A percentile compares a stretch with the other conserved stretches of the same genome.
Evolutionary conservation across 2,113 vertebrate genomes (phyloP).

Genomic region (Dendropsophus ebraccatus): DNA sequence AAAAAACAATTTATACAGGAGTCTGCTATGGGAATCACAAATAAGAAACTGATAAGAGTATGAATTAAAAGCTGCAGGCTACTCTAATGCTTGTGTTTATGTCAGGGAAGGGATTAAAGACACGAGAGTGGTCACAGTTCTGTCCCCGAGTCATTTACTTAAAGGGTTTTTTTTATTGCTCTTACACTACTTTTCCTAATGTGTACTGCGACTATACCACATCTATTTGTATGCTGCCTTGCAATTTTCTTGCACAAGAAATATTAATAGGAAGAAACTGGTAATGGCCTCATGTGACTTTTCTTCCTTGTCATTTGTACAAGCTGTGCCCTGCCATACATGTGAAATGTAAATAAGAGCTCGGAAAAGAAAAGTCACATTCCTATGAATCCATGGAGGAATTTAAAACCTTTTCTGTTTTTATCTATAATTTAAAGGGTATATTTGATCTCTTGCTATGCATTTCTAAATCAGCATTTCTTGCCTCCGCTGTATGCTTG

Average conservation of each 20-base stretch:
- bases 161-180: not conserved
- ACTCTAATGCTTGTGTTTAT: not conserved
- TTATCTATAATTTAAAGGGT: slow-evolving; percentile 49
- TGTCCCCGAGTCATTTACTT: not conserved
- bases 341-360: slow-evolving; percentile 38
- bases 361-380: slow-evolving; percentile 19
- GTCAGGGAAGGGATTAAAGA: slow-evolving; percentile 6
- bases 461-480: slow-evolving; percentile 15
- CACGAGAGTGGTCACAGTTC: slow-evolving; percentile 18
- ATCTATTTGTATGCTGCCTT: slow-evolving; percentile 6
- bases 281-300: not conserved
- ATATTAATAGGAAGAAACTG: slow-evolving; percentile 32
- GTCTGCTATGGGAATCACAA: slow-evolving; percentile 35
- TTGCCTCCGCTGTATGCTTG: not conserved
- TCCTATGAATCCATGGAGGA: slow-evolving; percentile 12
- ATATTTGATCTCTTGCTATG: slow-evolving; percentile 33
- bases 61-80: slow-evolving; percentile 39
- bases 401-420: slow-evolving; percentile 36
- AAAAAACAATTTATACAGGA: slow-evolving; percentile 52
- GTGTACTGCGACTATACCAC: not conserved
- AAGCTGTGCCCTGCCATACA: slow-evolving; percentile 18
- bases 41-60: slow-evolving; percentile 45
- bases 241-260: not conserved
- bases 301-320: slow-evolving; percentile 43
- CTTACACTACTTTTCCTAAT: not conserved